Evolutionary conservation across 2,797 vertebrate species (phyloP).

Genomic region (Microctenopoma stevenorrisi): DNA sequence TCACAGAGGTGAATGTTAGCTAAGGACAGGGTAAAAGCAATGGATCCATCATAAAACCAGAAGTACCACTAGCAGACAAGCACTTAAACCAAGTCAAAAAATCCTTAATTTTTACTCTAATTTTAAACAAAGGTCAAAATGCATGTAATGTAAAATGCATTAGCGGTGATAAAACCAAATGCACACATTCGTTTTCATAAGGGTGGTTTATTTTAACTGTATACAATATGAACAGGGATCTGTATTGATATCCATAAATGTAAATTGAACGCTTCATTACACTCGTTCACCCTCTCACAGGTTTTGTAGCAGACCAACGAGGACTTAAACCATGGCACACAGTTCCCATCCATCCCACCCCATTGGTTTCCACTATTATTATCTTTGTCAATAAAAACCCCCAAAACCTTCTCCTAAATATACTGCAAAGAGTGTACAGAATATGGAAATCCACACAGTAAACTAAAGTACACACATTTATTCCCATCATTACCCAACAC

Average conservation of each 20-base stretch:
- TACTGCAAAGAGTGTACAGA: constrained; percentile 76
- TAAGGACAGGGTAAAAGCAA: too few relatives aligned
- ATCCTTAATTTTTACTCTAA: background rate
- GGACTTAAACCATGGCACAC: constrained; percentile 50
- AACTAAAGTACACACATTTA: constrained; percentile 72
- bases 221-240: constrained; percentile 81
- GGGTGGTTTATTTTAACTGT: constrained; percentile 80
- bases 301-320: constrained; percentile 50
- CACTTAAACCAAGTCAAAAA: background rate
- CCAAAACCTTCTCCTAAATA: constrained; percentile 73
- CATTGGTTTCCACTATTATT: background rate
- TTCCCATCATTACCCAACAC: constrained; percentile 61
- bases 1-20: too few relatives aligned
- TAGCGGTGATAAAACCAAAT: constrained; percentile 31
- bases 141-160: background rate
- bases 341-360: background rate
- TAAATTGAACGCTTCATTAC: constrained; percentile 50
- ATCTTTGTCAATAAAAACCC: constrained; percentile 42
- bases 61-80: too few relatives aligned
- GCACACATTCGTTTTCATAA: constrained; percentile 55
- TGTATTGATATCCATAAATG: constrained; percentile 70
- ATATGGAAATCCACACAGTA: constrained; percentile 75
- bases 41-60: too few relatives aligned
- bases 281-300: constrained; percentile 31
- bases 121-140: background rate